Conservation (phyloP, 2,797 vertebrate species). For the Esox lucius region DNA sequence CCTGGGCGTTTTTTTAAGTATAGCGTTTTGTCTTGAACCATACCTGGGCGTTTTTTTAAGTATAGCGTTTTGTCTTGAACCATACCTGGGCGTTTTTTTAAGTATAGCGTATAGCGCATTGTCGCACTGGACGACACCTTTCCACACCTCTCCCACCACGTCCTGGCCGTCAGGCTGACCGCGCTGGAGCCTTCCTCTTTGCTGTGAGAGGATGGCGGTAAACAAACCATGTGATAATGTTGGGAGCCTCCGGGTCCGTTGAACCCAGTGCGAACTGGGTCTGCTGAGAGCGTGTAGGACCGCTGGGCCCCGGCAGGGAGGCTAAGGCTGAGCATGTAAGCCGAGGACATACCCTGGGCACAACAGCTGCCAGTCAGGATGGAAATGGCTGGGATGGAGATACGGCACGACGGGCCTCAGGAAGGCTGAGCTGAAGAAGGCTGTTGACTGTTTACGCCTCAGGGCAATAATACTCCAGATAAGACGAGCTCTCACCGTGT, state of each 20-base stretch:
- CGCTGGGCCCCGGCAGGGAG: not conserved
- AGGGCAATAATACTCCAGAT: not conserved
- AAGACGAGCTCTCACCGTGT: not conserved
- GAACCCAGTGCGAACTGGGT: slow-evolving; percentile 23
- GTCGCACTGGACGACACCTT: too few relatives aligned
- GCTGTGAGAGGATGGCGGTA: not conserved
- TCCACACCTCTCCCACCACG: too few relatives aligned
- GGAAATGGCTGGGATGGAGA: not conserved
- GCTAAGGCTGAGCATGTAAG: not conserved
- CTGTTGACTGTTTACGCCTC: not conserved
- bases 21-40: too few relatives aligned
- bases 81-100: too few relatives aligned
- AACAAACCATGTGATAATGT: slow-evolving; percentile 6
- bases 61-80: too few relatives aligned
- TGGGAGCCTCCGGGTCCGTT: slow-evolving; percentile 9
- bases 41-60: too few relatives aligned
- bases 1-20: too few relatives aligned
- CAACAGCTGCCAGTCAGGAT: not conserved
- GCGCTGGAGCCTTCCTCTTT: not conserved
- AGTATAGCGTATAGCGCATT: too few relatives aligned
- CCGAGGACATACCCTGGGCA: not conserved
- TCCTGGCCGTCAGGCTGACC: not conserved
- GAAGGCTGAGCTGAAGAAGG: not conserved
- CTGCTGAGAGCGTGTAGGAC: slow-evolving; percentile 6
- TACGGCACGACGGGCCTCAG: slow-evolving; percentile 7